Evolutionary conservation across 2,797 vertebrate genomes (phyloP), one percentile per base, ranked within the genome.

Genomic region (Acomys russatus): DNA sequence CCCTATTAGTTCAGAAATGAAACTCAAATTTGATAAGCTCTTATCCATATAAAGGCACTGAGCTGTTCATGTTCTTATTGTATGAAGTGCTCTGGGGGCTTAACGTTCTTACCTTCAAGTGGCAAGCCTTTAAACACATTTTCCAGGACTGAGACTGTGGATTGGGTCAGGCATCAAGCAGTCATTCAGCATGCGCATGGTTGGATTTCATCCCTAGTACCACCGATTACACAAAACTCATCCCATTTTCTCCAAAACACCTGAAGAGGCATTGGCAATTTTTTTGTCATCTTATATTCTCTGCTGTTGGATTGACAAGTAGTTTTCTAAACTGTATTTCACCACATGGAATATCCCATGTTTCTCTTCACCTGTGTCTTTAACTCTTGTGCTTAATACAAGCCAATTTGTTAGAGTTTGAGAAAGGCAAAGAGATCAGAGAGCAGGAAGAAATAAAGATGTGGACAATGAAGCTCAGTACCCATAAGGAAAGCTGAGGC

Each of bases 401-500:
- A 96, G 1, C 76, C 10, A 84, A 79, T 89, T 96, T 77, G 22
- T 71, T 71, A 49, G 80, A 30, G 86, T 94, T 78, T 94, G 51
- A 95, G 85, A 71, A 59, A 98, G 96, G 70, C 96, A 92, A 97
- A 70, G 84, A 94, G 73, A 94, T 90, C 93, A 71, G 95, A 96
- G 56, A 89, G 0, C 56, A 49, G 90, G 11, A 88, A 59, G 54
- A 94, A 33, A 94, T 76, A 15, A 56, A 94, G 49, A 90, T 92
- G 56, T 92, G 83, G 22, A 30, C 86, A 70, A 88, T 93, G 94
- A 97, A 10, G 93, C 71, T 49, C 90, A 93, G 1, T 4, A 66
- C 56, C 64, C 54, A 84, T 33, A 59, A 94, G 30, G 66, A 9
- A 78, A 18, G 77, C 92, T 79, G 80, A 61, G 1, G 56, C n/a